Evolutionary conservation across 2,113 vertebrate species (phyloP), one percentile per base, ranked within the genome.

Genomic region (Serinus canaria): DNA sequence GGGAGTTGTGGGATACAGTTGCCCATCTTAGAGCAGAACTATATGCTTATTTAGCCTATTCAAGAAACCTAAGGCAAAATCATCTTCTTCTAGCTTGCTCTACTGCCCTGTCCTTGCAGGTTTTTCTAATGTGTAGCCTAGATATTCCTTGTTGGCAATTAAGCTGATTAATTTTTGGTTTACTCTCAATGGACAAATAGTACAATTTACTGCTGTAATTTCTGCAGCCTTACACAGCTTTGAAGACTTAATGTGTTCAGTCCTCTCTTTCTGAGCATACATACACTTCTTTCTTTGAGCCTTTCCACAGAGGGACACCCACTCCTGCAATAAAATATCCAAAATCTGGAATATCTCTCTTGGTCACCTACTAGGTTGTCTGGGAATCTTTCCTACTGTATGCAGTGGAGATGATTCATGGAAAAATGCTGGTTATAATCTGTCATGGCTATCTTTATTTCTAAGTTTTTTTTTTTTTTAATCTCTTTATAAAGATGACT

Each of bases 151-250:
- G 6, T 52, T 82, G 66, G 68, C 30, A 94, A 79, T 87, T 92
- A 92, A 75, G 41, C 35, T 64, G 92, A 76, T 87, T 91, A 83
- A 92, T 75, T 91, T 94, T 91, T 89, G 62, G 43, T 75, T 92
- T 87, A 72, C 31, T 87, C 60, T 96, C 87, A 82, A 3, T 62
- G 44, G 87, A 25, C 24, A 46, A 52, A 10, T 2, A 94, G 49
- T 58, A 75, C 84, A 84, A 60, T 78, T 79, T 69, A 53, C 44
- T 92, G 30, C 33, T 89, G 73, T 91, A 66, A 44, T 91, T 87
- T 90, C 64, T 89, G 37, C 88, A 84, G 73, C 68, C 76, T 87
- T 92, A 74, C 10, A 31, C 9, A 70, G 59, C 43, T 95, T 89
- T 92, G 69, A 91, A 94, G 86, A 60, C 20, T 59, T 85, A 63